A percentile compares a stretch with the other conserved stretches of the same genome.
phyloP scores from a whole-genome alignment of 1,140 invertebrate genomes.

The Atopsyche davidsoni region DNA sequence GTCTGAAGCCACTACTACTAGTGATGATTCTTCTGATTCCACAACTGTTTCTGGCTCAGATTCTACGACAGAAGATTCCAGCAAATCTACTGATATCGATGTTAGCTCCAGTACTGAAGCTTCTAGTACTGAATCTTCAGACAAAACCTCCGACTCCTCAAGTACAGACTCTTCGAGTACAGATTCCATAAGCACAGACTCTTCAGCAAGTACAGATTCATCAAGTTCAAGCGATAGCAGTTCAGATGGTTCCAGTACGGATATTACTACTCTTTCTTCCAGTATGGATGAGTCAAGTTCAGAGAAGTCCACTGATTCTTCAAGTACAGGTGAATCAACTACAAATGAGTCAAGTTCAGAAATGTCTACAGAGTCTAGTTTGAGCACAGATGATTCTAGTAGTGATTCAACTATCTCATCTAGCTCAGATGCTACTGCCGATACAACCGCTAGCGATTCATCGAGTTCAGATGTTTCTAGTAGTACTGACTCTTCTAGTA shows the following conservation, averaged over 20 bases:
- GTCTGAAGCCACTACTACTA: conserved; percentile 8
- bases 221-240: conserved; percentile 17
- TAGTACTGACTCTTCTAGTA: conserved; percentile 9
- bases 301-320: no score
- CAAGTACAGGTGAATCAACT: conserved; percentile 20
- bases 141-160: conserved; percentile 10
- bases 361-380: no score
- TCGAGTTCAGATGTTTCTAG: conserved; percentile 18
- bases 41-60: conserved; percentile 8
- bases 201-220: conserved; percentile 16
- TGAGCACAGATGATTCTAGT: conserved; percentile 2
- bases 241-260: conserved; percentile 18
- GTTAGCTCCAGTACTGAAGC: conserved; percentile 14
- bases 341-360: conserved; percentile 18
- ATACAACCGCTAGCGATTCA: conserved; percentile 11
- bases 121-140: conserved; percentile 24
- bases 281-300: conserved; percentile 6
- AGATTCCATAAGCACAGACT: conserved; percentile 20
- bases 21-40: conserved; percentile 3
- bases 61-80: conserved; percentile 11
- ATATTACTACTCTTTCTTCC: no score
- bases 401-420: conserved; percentile 4
- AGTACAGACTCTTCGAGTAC: conserved; percentile 22
- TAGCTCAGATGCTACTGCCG: conserved; percentile 18
- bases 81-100: not conserved